Evolutionary conservation across 2,888 invertebrate genomes (phyloP).

Genomic region (Mechanitis messenoides): DNA sequence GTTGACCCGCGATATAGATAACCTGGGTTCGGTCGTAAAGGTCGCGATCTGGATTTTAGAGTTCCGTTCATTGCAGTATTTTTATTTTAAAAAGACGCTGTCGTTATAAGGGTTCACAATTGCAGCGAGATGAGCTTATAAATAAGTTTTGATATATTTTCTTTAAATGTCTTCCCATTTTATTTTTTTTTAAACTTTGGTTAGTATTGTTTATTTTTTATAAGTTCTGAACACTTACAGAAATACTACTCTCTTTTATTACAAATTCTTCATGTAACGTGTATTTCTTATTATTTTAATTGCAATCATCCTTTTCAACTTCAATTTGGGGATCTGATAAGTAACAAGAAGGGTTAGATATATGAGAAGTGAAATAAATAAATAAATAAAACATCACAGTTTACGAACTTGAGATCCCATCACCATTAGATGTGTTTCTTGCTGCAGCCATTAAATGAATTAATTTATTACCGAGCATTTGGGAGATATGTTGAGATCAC

Average conservation of each 20-base stretch:
- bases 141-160: too few relatives aligned
- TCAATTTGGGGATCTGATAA: too few relatives aligned
- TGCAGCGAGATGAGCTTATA: too few relatives aligned
- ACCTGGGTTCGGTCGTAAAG: constrained; percentile 45
- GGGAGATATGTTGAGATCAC: constrained; percentile 3
- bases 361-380: neutral
- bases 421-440: constrained; percentile 10
- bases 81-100: neutral
- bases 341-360: neutral
- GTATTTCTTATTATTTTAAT: too few relatives aligned
- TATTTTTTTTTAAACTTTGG: too few relatives aligned
- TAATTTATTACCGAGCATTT: constrained; percentile 20
- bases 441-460: constrained; percentile 16
- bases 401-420: constrained; percentile 15
- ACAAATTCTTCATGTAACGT: too few relatives aligned
- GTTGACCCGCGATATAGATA: constrained; percentile 32
- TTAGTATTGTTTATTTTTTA: too few relatives aligned
- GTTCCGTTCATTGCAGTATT: constrained; percentile 20
- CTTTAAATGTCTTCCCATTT: too few relatives aligned
- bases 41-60: constrained; percentile 42
- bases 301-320: too few relatives aligned
- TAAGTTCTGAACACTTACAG: too few relatives aligned
- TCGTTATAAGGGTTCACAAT: too few relatives aligned
- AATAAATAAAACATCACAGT: constrained; percentile 12
- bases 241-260: too few relatives aligned